phyloP scores from a whole-genome alignment of 2,113 vertebrate species.

The Mormyrus lacerda region DNA sequence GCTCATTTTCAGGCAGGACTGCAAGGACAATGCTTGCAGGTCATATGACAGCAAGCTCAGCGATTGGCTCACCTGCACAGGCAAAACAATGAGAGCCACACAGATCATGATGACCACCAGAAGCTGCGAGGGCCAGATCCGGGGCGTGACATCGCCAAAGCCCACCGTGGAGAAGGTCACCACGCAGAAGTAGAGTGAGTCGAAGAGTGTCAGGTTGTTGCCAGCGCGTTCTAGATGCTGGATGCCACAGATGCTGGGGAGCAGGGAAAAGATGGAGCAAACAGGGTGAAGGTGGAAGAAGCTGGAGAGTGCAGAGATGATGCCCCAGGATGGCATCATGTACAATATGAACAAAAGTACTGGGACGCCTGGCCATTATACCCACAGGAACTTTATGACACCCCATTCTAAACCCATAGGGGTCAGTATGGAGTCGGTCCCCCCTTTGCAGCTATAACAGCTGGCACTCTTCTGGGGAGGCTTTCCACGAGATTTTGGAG shows the following conservation, averaged over 20 bases:
- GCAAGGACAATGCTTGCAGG: background rate
- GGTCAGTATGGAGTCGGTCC: background rate
- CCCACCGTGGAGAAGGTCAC: conserved; percentile 75
- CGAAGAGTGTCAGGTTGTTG: conserved; percentile 71
- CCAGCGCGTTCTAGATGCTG: conserved; percentile 69
- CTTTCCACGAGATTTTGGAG: background rate
- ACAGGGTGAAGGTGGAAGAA: background rate
- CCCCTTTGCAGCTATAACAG: background rate
- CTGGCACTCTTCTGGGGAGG: background rate
- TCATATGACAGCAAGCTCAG: background rate
- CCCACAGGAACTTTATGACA: background rate
- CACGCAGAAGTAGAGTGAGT: conserved; percentile 74
- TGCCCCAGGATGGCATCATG: background rate
- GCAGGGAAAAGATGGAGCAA: background rate
- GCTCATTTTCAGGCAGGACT: background rate
- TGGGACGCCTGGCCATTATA: background rate
- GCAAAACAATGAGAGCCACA: conserved; percentile 71
- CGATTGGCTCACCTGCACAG: conserved; percentile 60
- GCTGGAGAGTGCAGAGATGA: background rate
- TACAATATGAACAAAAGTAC: background rate
- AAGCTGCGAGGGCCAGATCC: conserved; percentile 74
- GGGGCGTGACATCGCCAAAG: conserved; percentile 69
- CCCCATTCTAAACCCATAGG: background rate
- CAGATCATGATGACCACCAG: conserved; percentile 78
- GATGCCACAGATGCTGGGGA: conserved; percentile 65